phyloP scores from a whole-genome alignment of 1,140 invertebrate species.

The Pomacea maculata region DNA sequence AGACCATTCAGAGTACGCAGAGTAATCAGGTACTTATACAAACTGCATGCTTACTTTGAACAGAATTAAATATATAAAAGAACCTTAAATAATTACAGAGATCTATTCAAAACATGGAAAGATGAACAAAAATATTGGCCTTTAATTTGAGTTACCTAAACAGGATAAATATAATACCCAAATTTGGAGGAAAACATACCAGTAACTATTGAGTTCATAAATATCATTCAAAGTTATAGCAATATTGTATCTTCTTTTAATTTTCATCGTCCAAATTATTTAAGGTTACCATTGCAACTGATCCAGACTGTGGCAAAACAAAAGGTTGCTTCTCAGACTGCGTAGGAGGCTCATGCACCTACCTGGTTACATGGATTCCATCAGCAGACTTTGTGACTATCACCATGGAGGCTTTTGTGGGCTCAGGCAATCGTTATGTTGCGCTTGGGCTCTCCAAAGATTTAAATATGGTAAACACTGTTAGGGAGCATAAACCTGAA shows the following conservation, averaged over 20 bases:
- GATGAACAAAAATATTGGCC: too few species aligned
- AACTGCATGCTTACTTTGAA: too few species aligned
- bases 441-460: conserved; percentile 2
- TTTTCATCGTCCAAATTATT: neutral
- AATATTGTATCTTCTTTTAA: neutral
- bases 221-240: too few species aligned
- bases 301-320: neutral
- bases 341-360: neutral
- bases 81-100: too few species aligned
- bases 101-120: too few species aligned
- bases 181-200: too few species aligned
- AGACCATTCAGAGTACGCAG: too few species aligned
- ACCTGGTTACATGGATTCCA: neutral
- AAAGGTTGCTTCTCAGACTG: conserved; percentile 14
- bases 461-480: neutral
- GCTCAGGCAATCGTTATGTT: neutral
- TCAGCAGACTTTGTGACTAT: neutral
- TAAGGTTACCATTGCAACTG: neutral
- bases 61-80: too few species aligned
- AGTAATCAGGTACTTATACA: too few species aligned
- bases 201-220: too few species aligned
- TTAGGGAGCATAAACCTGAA: neutral
- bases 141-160: too few species aligned
- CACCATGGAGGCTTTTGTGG: neutral
- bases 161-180: too few species aligned